Evolutionary conservation across 2,888 invertebrate genomes (phyloP).

Genomic region (Caenorhabditis virilis): DNA sequence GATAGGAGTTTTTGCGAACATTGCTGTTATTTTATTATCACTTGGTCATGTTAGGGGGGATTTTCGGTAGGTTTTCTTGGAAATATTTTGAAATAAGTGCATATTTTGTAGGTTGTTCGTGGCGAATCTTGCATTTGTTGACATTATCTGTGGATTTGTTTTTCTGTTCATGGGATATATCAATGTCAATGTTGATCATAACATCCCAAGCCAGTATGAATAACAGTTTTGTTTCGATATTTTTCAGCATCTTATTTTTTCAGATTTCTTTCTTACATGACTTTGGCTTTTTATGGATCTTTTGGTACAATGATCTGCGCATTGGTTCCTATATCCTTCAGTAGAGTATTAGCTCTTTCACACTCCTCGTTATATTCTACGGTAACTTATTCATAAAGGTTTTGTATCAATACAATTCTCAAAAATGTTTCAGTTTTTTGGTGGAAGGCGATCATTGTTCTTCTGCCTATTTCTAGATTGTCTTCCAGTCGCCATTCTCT

Average conservation of each 20-base stretch:
- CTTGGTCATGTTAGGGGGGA: conserved; percentile 43
- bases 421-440: conserved; percentile 50
- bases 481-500: conserved; percentile 50
- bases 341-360: conserved; percentile 52
- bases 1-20: conserved; percentile 38
- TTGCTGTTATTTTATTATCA: conserved; percentile 34
- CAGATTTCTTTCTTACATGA: conserved; percentile 42
- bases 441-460: conserved; percentile 47
- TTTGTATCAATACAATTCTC: too few relatives aligned
- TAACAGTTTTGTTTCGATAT: not conserved
- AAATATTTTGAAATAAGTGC: not conserved
- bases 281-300: conserved; percentile 61
- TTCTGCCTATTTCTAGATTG: conserved; percentile 52
- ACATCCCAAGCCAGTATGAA: conserved; percentile 38
- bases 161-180: conserved; percentile 62
- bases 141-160: conserved; percentile 54
- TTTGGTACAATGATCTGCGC: conserved; percentile 63
- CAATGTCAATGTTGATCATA: conserved; percentile 47
- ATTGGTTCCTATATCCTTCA: conserved; percentile 57
- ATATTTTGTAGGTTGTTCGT: conserved; percentile 47
- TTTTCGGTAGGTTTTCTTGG: conserved; percentile 29
- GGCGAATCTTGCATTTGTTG: conserved; percentile 59
- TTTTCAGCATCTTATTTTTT: not conserved
- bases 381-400: too few relatives aligned
- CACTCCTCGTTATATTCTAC: conserved; percentile 42